Evolutionary conservation across 2,113 vertebrate species (phyloP), one percentile per base, ranked within the genome.

Genomic region (Leucosticte australis): DNA sequence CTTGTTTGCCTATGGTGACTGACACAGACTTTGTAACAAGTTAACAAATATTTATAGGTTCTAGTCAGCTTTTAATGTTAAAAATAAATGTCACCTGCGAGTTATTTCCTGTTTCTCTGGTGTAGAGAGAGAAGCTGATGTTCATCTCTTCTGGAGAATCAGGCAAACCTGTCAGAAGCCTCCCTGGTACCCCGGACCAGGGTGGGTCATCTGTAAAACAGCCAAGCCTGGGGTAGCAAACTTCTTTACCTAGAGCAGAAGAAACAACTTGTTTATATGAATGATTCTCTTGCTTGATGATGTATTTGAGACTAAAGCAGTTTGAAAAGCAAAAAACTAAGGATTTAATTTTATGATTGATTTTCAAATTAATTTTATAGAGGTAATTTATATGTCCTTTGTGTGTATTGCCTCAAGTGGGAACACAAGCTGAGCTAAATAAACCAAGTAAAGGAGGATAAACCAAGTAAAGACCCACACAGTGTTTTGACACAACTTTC

Each of bases 121-220:
- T 99, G 97, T 98, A 98, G 56, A 99, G 98, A 23, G 97, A 95
- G 95, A 98, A 99, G 53, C 89, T 98, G 37, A 98, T 97, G 81
- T 97, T 97, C 22, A 99, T 98, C 5, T 92, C 13, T 11, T 98
- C 97, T 3, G 98, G 98, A 28, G 85, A 6, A 97, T 98, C 98
- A 20, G 98, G 98, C 59, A 98, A 96, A 56, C 94, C 90, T 37
- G 96, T 52, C 22, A 92, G 88, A 22, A 97, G 98, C 79, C 98
- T 98, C 75, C 98, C 97, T 11, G 64, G 23, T 5, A 98, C 93
- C 35, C 97, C 98, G 31, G 98, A 97, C 98, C 98, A 99, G 9
- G 98, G 98, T 17, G 96, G 96, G 12, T 96, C 78, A 90, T 98
- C 96, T 59, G 88, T 65, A 63, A 98, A 99, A 93, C 98, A 99